Evolutionary conservation across 1,140 invertebrate species (phyloP).

Genomic region (Venustaconcha ellipsiformis): DNA sequence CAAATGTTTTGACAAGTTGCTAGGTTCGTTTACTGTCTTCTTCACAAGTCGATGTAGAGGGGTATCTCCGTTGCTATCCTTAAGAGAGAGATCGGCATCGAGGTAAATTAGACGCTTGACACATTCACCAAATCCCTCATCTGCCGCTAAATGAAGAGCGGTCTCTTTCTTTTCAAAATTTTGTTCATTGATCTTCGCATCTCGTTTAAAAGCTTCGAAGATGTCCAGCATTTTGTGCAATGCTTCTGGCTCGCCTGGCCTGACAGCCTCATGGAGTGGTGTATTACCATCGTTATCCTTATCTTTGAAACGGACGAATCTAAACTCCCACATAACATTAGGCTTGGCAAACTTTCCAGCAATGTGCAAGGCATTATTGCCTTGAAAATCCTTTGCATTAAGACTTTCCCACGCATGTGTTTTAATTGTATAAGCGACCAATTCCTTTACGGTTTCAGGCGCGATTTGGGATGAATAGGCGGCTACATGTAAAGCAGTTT

Average conservation of each 20-base stretch:
- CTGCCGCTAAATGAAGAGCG: constrained; percentile 51
- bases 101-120: constrained; percentile 37
- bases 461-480: constrained; percentile 45
- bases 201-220: constrained; percentile 55
- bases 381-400: constrained; percentile 50
- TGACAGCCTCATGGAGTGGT: constrained; percentile 39
- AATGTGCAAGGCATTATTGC: constrained; percentile 60
- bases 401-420: constrained; percentile 57
- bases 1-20: constrained; percentile 19
- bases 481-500: constrained; percentile 57
- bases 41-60: constrained; percentile 48
- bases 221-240: constrained; percentile 60
- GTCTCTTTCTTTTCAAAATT: constrained; percentile 44
- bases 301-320: constrained; percentile 54
- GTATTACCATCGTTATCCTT: constrained; percentile 42
- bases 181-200: constrained; percentile 53
- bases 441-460: constrained; percentile 42
- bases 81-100: constrained; percentile 43
- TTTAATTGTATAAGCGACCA: constrained; percentile 58
- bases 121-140: constrained; percentile 37
- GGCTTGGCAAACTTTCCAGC: constrained; percentile 53
- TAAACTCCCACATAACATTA: constrained; percentile 59
- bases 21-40: constrained; percentile 24
- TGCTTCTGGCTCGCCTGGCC: constrained; percentile 45
- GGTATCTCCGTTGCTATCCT: constrained; percentile 50